Conservation (phyloP, 1,140 invertebrate genomes). For the Drosophila willistoni region DNA sequence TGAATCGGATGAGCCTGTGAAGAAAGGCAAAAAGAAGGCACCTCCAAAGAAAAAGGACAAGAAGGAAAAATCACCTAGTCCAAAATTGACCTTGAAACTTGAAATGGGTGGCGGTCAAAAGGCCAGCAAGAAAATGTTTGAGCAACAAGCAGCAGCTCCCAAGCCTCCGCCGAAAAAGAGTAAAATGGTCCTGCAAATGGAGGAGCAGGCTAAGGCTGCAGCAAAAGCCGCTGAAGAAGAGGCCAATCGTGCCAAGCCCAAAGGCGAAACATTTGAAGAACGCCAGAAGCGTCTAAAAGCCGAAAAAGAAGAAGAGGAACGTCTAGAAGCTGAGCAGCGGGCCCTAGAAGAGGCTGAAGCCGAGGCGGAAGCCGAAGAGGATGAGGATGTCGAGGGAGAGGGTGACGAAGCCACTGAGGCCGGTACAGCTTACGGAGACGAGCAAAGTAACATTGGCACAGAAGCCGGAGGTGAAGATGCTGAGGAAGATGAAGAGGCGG, state of each 20-base stretch:
- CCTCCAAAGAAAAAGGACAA: slow-evolving; percentile 80
- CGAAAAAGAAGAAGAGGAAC: slow-evolving; percentile 75
- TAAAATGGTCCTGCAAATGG: slow-evolving; percentile 80
- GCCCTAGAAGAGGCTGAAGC: slow-evolving; percentile 69
- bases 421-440: slow-evolving; percentile 49
- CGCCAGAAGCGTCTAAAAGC: slow-evolving; percentile 73
- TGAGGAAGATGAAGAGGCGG: slow-evolving; percentile 58
- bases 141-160: slow-evolving; percentile 65
- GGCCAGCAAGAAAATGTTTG: slow-evolving; percentile 82
- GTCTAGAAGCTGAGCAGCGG: slow-evolving; percentile 68
- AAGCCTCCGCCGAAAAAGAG: slow-evolving; percentile 82
- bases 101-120: slow-evolving; percentile 80
- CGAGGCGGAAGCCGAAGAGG: slow-evolving; percentile 69
- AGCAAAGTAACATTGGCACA: slow-evolving; percentile 49
- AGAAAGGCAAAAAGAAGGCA: slow-evolving; percentile 80
- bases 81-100: slow-evolving; percentile 81
- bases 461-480: slow-evolving; percentile 27
- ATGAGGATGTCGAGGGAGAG: slow-evolving; percentile 60
- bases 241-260: slow-evolving; percentile 71
- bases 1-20: slow-evolving; percentile 69
- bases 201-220: slow-evolving; percentile 73
- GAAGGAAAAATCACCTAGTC: slow-evolving; percentile 80
- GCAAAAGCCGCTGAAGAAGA: slow-evolving; percentile 79
- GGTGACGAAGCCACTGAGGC: slow-evolving; percentile 49
- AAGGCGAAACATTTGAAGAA: slow-evolving; percentile 79